phyloP scores from a whole-genome alignment of 2,797 vertebrate species.

The Limnodromus scolopaceus region DNA sequence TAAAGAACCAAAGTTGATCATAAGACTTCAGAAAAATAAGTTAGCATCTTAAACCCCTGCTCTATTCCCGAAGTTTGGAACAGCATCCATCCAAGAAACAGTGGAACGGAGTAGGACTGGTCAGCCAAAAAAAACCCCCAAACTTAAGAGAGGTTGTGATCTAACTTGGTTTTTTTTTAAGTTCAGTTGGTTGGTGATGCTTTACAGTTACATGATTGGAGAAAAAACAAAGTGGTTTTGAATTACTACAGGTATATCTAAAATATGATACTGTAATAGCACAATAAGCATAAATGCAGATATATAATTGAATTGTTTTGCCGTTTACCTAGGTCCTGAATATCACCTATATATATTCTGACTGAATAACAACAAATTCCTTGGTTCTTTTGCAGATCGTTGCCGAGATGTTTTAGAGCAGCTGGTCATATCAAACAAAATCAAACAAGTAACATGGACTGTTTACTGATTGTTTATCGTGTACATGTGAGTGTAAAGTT shows the following conservation, averaged over 20 bases:
- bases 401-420: slow-evolving; percentile 83
- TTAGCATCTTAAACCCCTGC: neutral
- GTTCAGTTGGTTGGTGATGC: neutral
- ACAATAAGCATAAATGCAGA: neutral
- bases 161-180: neutral
- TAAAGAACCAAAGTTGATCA: neutral
- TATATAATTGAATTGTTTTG: neutral
- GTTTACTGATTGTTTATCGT: slow-evolving; percentile 76
- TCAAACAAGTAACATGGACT: slow-evolving; percentile 87
- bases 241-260: neutral
- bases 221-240: neutral
- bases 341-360: neutral
- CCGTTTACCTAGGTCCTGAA: neutral
- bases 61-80: neutral
- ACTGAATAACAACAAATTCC: neutral
- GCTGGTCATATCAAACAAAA: slow-evolving; percentile 80
- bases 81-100: neutral
- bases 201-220: neutral
- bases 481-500: neutral
- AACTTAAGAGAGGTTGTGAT: neutral
- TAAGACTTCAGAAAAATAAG: neutral
- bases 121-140: accelerated
- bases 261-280: neutral
- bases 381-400: slow-evolving; percentile 76
- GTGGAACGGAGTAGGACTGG: neutral